Percentiles rank a stretch among this genome's conserved stretches.
Evolutionary conservation across 2,888 invertebrate species (phyloP).

Genomic region (Trissoscelio sp.): DNA sequence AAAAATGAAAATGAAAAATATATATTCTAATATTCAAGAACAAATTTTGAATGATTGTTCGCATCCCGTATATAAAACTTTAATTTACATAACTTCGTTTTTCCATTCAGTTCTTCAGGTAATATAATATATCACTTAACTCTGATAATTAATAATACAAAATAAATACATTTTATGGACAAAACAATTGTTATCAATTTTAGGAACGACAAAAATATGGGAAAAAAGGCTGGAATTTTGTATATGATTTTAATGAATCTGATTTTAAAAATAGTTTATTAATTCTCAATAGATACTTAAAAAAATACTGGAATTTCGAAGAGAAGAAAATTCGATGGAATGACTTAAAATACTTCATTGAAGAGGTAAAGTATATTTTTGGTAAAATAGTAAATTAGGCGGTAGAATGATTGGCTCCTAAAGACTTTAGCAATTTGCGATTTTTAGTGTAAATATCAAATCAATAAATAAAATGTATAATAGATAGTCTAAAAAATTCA

Average conservation of each 20-base stretch:
- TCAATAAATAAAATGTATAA: too few species aligned
- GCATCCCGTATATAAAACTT: conserved; percentile 90
- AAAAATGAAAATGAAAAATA: conserved; percentile 94
- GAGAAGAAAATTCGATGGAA: conserved; percentile 92
- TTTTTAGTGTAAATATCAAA: too few species aligned
- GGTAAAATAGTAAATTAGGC: too few species aligned
- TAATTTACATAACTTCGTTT: conserved; percentile 95
- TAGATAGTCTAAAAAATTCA: too few species aligned
- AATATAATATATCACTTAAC: conserved; percentile 67
- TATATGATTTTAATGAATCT: conserved; percentile 96
- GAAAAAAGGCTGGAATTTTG: conserved; percentile 97
- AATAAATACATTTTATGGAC: neutral
- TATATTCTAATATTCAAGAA: conserved; percentile 92
- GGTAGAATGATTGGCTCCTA: too few species aligned
- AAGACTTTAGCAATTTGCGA: too few species aligned
- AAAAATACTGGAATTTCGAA: conserved; percentile 86
- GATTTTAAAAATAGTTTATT: conserved; percentile 95
- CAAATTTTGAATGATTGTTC: conserved; percentile 89
- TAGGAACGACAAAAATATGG: conserved; percentile 96
- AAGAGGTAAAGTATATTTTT: conserved; percentile 93
- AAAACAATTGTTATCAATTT: neutral
- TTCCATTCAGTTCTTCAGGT: conserved; percentile 97
- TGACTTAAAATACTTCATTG: conserved; percentile 95
- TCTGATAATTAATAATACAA: neutral
- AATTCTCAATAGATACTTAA: conserved; percentile 93